Evolutionary conservation across 2,797 vertebrate species (phyloP).

Genomic region (Tauraco hartlaubi): DNA sequence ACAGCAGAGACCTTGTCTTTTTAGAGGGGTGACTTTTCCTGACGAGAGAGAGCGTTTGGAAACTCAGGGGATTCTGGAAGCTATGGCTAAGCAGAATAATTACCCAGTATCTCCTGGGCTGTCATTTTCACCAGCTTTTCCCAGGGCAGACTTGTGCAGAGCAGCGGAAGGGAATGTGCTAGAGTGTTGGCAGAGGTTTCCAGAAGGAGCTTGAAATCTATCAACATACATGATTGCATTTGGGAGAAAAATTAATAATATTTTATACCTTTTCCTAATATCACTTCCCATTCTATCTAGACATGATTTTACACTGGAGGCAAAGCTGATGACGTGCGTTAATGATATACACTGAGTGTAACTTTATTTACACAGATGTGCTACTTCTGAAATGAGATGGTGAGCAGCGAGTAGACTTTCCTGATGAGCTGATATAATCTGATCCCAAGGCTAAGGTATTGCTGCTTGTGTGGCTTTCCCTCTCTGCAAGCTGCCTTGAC

Average conservation of each 20-base stretch:
- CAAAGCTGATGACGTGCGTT: background rate
- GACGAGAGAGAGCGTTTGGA: background rate
- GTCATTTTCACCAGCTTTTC: background rate
- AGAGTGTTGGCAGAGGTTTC: background rate
- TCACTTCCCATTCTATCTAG: background rate
- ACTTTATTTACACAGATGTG: background rate
- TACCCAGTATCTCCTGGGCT: background rate
- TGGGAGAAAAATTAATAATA: background rate
- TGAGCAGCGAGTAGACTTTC: background rate
- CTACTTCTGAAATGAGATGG: background rate
- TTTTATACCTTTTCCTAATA: background rate
- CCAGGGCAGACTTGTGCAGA: constrained; percentile 16
- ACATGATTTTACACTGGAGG: background rate
- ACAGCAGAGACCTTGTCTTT: background rate
- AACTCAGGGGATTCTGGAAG: background rate
- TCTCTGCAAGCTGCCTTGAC: background rate
- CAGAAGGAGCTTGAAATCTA: background rate
- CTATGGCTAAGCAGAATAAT: background rate
- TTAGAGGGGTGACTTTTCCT: background rate
- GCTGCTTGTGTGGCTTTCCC: background rate
- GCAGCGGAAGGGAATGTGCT: background rate
- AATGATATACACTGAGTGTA: background rate
- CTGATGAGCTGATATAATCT: background rate
- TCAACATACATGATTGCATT: background rate
- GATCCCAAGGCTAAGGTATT: background rate